Evolutionary conservation across 2,888 invertebrate genomes (phyloP).

Genomic region (Ceratothoa steindachneri): DNA sequence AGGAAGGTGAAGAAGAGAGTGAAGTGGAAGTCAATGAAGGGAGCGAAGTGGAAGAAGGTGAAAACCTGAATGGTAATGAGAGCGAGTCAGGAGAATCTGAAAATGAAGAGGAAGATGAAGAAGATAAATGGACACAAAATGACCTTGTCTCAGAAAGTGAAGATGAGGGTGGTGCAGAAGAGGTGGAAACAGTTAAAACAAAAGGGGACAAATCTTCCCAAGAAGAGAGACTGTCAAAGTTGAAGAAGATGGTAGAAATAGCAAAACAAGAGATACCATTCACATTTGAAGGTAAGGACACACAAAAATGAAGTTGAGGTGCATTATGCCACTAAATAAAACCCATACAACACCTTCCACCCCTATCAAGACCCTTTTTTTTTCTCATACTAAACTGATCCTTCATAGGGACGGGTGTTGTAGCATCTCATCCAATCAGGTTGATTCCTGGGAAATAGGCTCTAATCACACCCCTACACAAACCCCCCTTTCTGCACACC

Average conservation of each 20-base stretch:
- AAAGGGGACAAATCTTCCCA: neutral
- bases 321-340: too few relatives aligned
- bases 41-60: constrained; percentile 57
- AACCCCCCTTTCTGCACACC: too few relatives aligned
- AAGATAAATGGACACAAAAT: constrained; percentile 47
- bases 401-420: too few relatives aligned
- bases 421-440: too few relatives aligned
- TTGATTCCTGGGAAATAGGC: too few relatives aligned
- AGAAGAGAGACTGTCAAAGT: neutral
- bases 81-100: constrained; percentile 19
- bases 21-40: constrained; percentile 56
- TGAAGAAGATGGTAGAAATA: constrained; percentile 32
- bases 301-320: too few relatives aligned
- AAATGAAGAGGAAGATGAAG: constrained; percentile 19
- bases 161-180: constrained; percentile 28
- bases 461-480: too few relatives aligned
- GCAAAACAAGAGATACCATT: constrained; percentile 58
- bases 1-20: constrained; percentile 34
- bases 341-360: too few relatives aligned
- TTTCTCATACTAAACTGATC: too few relatives aligned
- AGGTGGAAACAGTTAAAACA: too few relatives aligned
- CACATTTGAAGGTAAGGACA: constrained; percentile 54
- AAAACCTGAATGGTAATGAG: constrained; percentile 40
- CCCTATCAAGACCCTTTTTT: too few relatives aligned
- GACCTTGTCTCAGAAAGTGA: constrained; percentile 33